phyloP scores from a whole-genome alignment of 2,888 invertebrate species.

The Ptychoptera contaminata region DNA sequence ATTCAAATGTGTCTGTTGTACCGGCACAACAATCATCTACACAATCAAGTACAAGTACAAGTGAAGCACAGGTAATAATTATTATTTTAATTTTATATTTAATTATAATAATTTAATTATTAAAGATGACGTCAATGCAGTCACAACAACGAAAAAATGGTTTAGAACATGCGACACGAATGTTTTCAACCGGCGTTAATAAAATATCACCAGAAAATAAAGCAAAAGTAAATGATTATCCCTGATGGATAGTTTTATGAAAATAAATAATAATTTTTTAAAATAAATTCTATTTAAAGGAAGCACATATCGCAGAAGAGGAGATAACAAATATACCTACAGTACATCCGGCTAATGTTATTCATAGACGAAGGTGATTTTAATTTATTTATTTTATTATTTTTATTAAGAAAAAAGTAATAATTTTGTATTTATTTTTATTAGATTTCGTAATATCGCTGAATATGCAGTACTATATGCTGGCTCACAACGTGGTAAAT shows the following conservation, averaged over 20 bases:
- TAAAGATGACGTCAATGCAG: conserved; percentile 10
- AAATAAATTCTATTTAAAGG: neutral
- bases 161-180: conserved; percentile 14
- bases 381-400: neutral
- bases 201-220: conserved; percentile 15
- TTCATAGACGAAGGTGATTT: neutral
- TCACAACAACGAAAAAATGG: conserved; percentile 15
- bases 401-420: neutral
- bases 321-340: neutral
- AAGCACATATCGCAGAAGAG: neutral
- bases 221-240: no score
- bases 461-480: conserved; percentile 43
- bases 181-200: conserved; percentile 12
- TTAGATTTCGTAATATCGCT: conserved; percentile 29
- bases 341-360: neutral
- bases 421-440: conserved; percentile 5
- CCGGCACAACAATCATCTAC: conserved; percentile 29
- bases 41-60: conserved; percentile 32
- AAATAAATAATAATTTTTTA: no score
- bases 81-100: no score
- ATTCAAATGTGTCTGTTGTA: no score
- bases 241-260: no score
- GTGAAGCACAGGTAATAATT: conserved; percentile 22
- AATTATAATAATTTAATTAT: neutral
- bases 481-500: conserved; percentile 41